Evolutionary conservation across 2,797 vertebrate genomes (phyloP).

Genomic region (Etheostoma perlongum): DNA sequence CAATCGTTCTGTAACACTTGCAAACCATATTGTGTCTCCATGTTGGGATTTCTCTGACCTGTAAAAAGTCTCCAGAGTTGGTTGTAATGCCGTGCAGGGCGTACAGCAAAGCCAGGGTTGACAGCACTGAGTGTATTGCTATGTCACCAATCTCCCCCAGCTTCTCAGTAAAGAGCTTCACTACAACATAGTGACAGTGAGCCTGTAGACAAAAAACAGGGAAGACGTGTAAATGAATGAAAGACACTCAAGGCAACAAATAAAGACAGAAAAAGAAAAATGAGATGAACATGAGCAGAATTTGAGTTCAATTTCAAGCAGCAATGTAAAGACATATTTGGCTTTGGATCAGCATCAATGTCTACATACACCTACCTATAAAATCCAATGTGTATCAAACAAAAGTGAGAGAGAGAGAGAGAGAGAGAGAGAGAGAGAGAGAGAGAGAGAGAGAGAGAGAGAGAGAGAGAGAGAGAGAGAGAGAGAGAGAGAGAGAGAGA

Average conservation of each 20-base stretch:
- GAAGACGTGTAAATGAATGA: not conserved
- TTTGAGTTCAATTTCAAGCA: not conserved
- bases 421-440: no score
- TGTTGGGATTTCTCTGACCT: conserved; percentile 81
- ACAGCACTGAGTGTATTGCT: conserved; percentile 86
- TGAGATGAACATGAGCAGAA: not conserved
- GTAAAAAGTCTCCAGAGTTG: conserved; percentile 93
- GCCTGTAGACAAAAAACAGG: conserved; percentile 81
- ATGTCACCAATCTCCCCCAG: conserved; percentile 87
- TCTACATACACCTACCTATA: not conserved
- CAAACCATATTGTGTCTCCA: not conserved
- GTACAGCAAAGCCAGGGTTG: conserved; percentile 91
- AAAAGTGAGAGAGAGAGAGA: not conserved
- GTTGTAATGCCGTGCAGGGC: conserved; percentile 90
- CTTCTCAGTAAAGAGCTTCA: conserved; percentile 93
- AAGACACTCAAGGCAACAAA: not conserved
- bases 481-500: no score
- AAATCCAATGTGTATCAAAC: not conserved
- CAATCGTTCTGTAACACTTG: not conserved
- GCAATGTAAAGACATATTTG: not conserved
- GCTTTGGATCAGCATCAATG: not conserved
- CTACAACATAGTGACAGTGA: conserved; percentile 95
- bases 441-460: no score
- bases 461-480: no score
- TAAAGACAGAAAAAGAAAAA: not conserved